Conservation (phyloP, 2,113 vertebrate species). For the Nipponia nippon region DNA sequence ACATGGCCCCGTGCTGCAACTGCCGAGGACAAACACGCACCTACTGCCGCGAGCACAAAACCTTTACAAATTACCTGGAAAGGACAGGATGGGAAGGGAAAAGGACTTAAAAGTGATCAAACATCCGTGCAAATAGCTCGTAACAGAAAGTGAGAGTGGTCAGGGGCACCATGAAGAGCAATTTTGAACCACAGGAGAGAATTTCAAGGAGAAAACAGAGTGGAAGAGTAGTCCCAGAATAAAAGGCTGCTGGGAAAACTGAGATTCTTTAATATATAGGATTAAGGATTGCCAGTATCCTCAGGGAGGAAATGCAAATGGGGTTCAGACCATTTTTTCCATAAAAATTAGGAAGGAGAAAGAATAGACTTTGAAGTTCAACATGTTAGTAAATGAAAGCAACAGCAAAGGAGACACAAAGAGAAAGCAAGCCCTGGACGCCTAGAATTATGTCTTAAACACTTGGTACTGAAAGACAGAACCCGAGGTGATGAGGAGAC, state of each 20-base stretch:
- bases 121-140: neutral
- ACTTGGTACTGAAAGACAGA: slow-evolving; percentile 56
- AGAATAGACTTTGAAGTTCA: slow-evolving; percentile 63
- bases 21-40: neutral
- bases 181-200: slow-evolving; percentile 11
- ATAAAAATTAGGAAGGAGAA: slow-evolving; percentile 67
- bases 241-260: slow-evolving; percentile 53
- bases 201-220: slow-evolving; percentile 48
- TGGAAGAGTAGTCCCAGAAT: slow-evolving; percentile 16
- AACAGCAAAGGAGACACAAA: slow-evolving; percentile 59
- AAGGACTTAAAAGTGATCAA: neutral
- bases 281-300: slow-evolving; percentile 63
- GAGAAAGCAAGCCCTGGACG: slow-evolving; percentile 60
- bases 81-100: neutral
- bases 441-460: slow-evolving; percentile 55
- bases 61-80: neutral
- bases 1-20: accelerated
- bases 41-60: neutral
- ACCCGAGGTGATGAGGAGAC: slow-evolving; percentile 53
- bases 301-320: slow-evolving; percentile 62
- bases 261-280: slow-evolving; percentile 60
- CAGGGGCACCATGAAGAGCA: slow-evolving; percentile 41
- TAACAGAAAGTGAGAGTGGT: slow-evolving; percentile 14
- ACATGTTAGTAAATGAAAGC: slow-evolving; percentile 61
- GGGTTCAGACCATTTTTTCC: slow-evolving; percentile 57